These are phyloP conservation scores for Dynastes hyllus DNA, from an alignment of 2,888 invertebrate species.

Conservation along the genomic window DNA sequence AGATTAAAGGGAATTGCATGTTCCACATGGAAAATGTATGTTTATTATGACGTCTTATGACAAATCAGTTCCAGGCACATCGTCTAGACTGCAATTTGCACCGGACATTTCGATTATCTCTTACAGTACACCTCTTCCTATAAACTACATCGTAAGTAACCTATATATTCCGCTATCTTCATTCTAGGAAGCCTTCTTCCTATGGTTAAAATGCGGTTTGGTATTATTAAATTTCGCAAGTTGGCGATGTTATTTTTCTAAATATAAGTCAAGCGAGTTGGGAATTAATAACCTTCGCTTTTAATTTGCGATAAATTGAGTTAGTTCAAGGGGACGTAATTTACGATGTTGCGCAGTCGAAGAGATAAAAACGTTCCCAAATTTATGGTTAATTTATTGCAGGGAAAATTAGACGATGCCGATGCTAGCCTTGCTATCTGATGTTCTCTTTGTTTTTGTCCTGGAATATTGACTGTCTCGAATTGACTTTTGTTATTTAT, in stretches of 20 bases:
- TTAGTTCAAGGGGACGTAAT: slow-evolving; percentile 29
- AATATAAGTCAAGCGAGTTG: background rate
- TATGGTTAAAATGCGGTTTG: slow-evolving; percentile 30
- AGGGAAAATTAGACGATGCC: background rate
- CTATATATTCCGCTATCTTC: background rate
- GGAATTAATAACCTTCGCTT: slow-evolving; percentile 26
- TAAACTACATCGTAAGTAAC: background rate
- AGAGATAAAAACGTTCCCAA: slow-evolving; percentile 20
- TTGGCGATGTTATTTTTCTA: background rate
- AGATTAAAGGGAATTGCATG: too few relatives aligned
- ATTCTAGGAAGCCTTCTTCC: background rate
- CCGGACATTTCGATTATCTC: too few relatives aligned
- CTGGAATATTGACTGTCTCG: too few relatives aligned
- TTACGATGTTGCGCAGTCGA: slow-evolving; percentile 27
- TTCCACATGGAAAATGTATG: too few relatives aligned
- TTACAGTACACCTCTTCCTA: background rate
- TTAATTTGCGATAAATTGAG: slow-evolving; percentile 39
- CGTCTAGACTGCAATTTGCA: too few relatives aligned
- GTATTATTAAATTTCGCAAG: background rate
- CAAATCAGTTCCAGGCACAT: too few relatives aligned
- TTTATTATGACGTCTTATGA: too few relatives aligned
- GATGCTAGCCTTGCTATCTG: background rate
- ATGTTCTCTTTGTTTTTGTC: too few relatives aligned
- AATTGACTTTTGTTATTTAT: too few relatives aligned
- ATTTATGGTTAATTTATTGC: slow-evolving; percentile 17